phyloP scores from a whole-genome alignment of 2,888 invertebrate genomes.

The Melinopterus prodromus region DNA sequence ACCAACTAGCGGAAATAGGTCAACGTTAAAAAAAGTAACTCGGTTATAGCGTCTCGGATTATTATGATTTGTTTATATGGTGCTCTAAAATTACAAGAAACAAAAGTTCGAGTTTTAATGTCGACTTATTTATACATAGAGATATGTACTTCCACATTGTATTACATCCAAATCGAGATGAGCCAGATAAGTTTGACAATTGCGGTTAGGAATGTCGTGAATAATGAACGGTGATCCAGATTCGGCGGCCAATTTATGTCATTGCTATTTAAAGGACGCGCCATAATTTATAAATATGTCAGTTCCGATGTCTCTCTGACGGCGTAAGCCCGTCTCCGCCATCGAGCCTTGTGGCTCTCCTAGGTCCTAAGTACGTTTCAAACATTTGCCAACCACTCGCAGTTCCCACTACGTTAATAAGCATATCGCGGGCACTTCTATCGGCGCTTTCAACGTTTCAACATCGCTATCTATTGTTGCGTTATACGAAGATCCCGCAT shows the following conservation, averaged over 20 bases:
- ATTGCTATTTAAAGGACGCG: not conserved
- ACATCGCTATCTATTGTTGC: not conserved
- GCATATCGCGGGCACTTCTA: not conserved
- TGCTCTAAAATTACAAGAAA: no score
- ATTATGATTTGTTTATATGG: no score
- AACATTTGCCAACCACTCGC: not conserved
- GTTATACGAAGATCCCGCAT: not conserved
- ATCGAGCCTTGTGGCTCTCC: not conserved
- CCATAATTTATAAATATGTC: slow-evolving; percentile 4
- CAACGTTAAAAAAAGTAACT: no score
- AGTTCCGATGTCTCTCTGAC: not conserved
- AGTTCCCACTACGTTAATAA: not conserved
- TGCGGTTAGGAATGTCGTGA: not conserved
- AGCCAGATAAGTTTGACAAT: not conserved
- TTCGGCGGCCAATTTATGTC: not conserved
- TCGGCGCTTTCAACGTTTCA: not conserved
- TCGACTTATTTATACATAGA: no score
- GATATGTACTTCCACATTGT: not conserved
- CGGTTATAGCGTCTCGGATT: no score
- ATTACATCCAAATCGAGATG: not conserved
- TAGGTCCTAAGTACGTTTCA: not conserved
- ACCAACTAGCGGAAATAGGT: no score
- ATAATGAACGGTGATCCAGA: not conserved
- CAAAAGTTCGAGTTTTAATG: no score
- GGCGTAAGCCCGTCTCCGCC: not conserved